Percentiles rank a stretch among this genome's conserved stretches.
Conservation (phyloP, 2,888 invertebrate species). For the Himalopsyche anomala region DNA sequence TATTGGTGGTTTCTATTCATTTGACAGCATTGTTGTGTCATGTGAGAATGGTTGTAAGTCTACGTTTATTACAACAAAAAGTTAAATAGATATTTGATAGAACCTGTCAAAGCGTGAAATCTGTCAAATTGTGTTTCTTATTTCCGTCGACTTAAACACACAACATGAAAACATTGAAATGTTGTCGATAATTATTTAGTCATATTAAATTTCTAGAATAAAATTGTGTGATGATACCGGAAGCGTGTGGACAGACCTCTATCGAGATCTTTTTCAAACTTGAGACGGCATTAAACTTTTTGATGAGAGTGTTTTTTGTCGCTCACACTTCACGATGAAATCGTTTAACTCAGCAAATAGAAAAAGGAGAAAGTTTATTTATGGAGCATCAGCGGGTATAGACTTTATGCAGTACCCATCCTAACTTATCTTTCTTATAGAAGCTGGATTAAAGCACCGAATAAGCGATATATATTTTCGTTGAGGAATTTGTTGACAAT, state of each 20-base stretch:
- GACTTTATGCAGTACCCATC: not conserved
- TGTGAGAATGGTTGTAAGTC: too few species aligned
- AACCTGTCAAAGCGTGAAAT: too few species aligned
- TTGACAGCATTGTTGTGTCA: too few species aligned
- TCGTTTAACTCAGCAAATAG: slow-evolving; percentile 61
- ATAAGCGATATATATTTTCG: not conserved
- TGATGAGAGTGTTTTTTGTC: slow-evolving; percentile 44
- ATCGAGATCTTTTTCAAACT: not conserved
- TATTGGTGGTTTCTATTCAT: too few species aligned
- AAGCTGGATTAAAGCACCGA: not conserved
- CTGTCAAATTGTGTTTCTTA: too few species aligned
- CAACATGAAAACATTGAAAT: too few species aligned
- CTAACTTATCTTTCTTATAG: not conserved
- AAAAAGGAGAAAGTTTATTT: slow-evolving; percentile 55
- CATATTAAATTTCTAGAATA: too few species aligned
- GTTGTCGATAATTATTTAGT: too few species aligned
- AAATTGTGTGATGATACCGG: slow-evolving; percentile 69
- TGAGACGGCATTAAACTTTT: slow-evolving; percentile 37
- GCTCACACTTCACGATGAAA: slow-evolving; percentile 49
- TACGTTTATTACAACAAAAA: too few species aligned
- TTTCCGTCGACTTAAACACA: too few species aligned
- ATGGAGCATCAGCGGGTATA: slow-evolving; percentile 52
- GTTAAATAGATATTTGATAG: too few species aligned
- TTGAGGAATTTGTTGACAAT: too few species aligned
- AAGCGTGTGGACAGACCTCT: slow-evolving; percentile 48